Percentiles rank a stretch among this genome's conserved stretches.
Evolutionary conservation across 1,140 invertebrate species (phyloP).

Genomic region (Hyles vespertilio): DNA sequence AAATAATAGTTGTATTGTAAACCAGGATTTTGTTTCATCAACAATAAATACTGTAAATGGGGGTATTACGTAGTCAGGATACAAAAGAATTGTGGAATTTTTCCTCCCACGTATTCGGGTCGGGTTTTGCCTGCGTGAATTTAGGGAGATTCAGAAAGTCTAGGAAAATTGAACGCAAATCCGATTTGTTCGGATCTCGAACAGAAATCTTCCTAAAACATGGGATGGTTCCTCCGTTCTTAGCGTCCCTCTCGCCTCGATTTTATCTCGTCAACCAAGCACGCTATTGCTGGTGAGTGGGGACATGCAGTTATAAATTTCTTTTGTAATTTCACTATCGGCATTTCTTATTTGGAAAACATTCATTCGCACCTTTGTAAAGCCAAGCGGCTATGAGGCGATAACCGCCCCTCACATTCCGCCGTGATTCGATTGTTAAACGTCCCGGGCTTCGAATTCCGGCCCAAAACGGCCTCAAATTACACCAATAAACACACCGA

Average conservation of each 20-base stretch:
- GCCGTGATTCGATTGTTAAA: no score
- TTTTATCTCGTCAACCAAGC: not conserved
- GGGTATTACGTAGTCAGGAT: slow-evolving; percentile 27
- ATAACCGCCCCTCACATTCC: no score
- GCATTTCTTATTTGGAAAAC: no score
- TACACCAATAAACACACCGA: no score
- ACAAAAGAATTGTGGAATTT: slow-evolving; percentile 35
- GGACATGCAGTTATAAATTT: not conserved
- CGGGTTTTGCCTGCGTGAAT: slow-evolving; percentile 43
- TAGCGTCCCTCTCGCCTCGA: not conserved
- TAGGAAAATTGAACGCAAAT: slow-evolving; percentile 68
- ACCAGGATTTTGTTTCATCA: no score
- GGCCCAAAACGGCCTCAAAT: no score
- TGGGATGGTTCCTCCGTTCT: slow-evolving; percentile 32
- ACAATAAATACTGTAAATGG: slow-evolving; percentile 41
- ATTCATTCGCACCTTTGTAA: no score
- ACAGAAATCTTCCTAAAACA: slow-evolving; percentile 43
- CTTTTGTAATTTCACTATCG: not conserved
- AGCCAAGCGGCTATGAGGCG: no score
- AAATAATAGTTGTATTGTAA: no score
- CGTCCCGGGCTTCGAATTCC: no score
- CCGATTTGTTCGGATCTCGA: slow-evolving; percentile 57
- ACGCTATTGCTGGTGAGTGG: not conserved
- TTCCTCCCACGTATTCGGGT: slow-evolving; percentile 46
- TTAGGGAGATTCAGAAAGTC: slow-evolving; percentile 50